These are phyloP conservation scores for Numenius phaeopus DNA, from an alignment of 2,797 vertebrate species.

Conservation along the genomic window DNA sequence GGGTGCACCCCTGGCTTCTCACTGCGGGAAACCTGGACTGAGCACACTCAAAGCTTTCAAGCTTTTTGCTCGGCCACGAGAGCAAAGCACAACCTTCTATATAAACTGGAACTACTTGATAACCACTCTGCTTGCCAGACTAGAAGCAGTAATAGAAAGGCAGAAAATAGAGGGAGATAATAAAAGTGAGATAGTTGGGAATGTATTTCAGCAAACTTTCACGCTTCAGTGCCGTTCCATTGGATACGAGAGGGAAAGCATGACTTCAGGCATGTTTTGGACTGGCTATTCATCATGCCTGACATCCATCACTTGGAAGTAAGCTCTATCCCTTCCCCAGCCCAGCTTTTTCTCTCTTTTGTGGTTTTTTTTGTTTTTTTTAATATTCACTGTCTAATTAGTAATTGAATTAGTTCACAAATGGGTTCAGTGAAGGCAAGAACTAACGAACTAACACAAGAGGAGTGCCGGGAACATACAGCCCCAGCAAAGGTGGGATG, in stretches of 20 bases:
- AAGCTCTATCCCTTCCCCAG: background rate
- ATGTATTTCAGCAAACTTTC: background rate
- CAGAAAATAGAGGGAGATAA: background rate
- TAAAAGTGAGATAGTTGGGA: background rate
- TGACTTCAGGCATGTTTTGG: background rate
- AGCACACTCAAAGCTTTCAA: rapidly evolving
- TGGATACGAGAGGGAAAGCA: background rate
- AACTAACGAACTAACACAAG: background rate
- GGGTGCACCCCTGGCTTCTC: background rate
- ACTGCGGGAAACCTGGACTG: background rate
- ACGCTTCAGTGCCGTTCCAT: background rate
- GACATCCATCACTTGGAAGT: background rate
- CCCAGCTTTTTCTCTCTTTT: background rate
- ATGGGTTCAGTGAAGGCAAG: background rate
- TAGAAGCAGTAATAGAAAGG: background rate
- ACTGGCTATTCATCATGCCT: background rate
- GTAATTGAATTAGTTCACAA: background rate
- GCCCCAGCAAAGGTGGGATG: background rate
- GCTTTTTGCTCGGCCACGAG: background rate
- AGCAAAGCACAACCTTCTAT: background rate
- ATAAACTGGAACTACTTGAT: background rate
- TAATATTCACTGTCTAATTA: background rate
- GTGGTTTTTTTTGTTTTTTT: no score
- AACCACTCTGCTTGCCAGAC: background rate
- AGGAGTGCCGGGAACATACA: background rate